Conservation (phyloP, 1,140 invertebrate genomes). For the Monomorium pharaonis region DNA sequence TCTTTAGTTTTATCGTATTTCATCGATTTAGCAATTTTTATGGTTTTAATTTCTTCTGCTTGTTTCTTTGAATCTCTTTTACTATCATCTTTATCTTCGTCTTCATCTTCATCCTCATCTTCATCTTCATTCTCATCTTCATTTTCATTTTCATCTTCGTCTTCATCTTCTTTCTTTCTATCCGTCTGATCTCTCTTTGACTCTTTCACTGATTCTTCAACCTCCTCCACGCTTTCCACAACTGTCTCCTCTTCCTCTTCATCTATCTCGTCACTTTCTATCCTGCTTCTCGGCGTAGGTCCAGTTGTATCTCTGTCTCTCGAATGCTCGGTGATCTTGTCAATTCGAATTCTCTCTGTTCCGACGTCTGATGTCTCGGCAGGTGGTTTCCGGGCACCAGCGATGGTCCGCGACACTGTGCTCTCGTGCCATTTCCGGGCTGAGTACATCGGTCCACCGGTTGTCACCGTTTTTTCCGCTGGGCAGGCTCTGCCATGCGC, state of each 20-base stretch:
- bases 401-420: constrained; percentile 52
- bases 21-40: neutral
- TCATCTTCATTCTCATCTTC: constrained; percentile 8
- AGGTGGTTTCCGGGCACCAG: constrained; percentile 74
- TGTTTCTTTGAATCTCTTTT: constrained; percentile 38
- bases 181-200: constrained; percentile 29
- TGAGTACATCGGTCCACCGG: constrained; percentile 34
- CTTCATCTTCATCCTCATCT: constrained; percentile 36
- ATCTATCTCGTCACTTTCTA: constrained; percentile 25
- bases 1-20: constrained; percentile 37
- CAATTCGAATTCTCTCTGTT: neutral
- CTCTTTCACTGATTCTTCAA: constrained; percentile 15
- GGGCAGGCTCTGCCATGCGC: constrained; percentile 70
- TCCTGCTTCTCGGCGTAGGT: neutral
- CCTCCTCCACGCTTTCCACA: constrained; percentile 33
- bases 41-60: neutral
- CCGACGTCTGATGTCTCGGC: constrained; percentile 60
- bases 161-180: constrained; percentile 12
- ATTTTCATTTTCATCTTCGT: constrained; percentile 16
- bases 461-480: constrained; percentile 51
- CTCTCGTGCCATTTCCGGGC: constrained; percentile 70
- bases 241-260: constrained; percentile 34
- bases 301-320: neutral
- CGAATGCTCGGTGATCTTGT: neutral
- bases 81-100: constrained; percentile 33